phyloP scores from a whole-genome alignment of 2,113 vertebrate genomes.

The Paralichthys olivaceus region DNA sequence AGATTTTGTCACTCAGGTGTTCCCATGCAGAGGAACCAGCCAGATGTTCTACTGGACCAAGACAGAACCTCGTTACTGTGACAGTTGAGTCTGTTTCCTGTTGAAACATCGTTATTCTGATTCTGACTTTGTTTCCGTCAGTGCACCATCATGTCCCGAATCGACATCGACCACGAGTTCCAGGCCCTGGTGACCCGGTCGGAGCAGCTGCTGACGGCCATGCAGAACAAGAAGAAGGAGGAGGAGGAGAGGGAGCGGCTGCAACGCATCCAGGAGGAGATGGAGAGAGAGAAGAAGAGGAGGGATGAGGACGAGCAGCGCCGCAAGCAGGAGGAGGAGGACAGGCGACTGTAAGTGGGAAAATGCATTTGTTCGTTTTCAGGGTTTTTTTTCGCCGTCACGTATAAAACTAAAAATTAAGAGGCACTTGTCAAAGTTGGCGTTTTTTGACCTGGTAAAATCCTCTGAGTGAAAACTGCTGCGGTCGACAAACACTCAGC shows the following conservation, averaged over 20 bases:
- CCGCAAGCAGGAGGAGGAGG: constrained; percentile 90
- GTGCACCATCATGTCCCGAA: constrained; percentile 88
- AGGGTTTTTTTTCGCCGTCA: background rate
- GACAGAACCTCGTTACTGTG: no score
- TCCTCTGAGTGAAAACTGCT: background rate
- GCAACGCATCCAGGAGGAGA: constrained; percentile 92
- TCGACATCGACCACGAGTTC: constrained; percentile 92
- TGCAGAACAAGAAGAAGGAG: constrained; percentile 96
- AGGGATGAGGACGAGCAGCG: constrained; percentile 89
- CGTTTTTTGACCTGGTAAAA: background rate
- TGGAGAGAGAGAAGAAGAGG: constrained; percentile 91
- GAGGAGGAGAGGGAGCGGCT: constrained; percentile 94
- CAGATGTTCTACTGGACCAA: no score
- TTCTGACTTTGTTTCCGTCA: constrained; percentile 41
- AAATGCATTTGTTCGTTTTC: background rate
- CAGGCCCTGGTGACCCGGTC: constrained; percentile 89
- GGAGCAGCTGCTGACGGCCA: constrained; percentile 87
- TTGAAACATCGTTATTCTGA: no score
- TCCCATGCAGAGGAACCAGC: no score
- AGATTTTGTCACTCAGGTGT: no score
- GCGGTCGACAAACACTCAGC: background rate
- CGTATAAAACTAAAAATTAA: background rate
- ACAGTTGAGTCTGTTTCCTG: no score
- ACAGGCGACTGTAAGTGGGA: constrained; percentile 88
- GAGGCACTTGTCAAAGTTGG: background rate